A percentile compares a stretch with the other conserved stretches of the same genome.
Evolutionary conservation across 1,140 invertebrate genomes (phyloP).

Genomic region (Drosophila chauvacae): DNA sequence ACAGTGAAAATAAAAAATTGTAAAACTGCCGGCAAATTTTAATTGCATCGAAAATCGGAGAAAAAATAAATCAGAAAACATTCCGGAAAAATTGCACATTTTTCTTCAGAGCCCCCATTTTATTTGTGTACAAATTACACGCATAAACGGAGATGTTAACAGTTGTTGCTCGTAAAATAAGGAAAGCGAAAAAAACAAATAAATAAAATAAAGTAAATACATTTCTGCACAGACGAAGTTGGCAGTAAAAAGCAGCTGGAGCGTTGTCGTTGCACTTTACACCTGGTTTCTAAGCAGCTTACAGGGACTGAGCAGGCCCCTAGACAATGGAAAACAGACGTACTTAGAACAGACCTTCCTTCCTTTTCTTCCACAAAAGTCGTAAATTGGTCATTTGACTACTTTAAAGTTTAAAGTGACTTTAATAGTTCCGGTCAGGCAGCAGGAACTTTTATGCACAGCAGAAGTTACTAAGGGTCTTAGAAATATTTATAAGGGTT

Average conservation of each 20-base stretch:
- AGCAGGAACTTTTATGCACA: background rate
- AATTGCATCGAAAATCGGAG: conserved; percentile 30
- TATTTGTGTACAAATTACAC: conserved; percentile 46
- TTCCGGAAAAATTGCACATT: conserved; percentile 31
- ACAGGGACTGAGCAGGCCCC: conserved; percentile 6
- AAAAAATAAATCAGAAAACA: conserved; percentile 23
- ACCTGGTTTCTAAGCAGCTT: conserved; percentile 50
- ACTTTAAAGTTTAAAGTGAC: conserved; percentile 62
- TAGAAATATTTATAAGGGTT: background rate
- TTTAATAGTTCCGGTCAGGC: conserved; percentile 14
- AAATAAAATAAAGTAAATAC: conserved; percentile 29
- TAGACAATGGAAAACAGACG: conserved; percentile 15
- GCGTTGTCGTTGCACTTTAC: conserved; percentile 34
- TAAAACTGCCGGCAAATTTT: conserved; percentile 53
- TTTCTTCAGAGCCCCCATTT: conserved; percentile 8
- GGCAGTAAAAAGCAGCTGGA: conserved; percentile 24
- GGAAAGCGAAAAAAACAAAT: background rate
- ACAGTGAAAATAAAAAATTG: conserved; percentile 25
- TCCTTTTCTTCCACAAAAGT: conserved; percentile 8
- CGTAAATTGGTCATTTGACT: conserved; percentile 68
- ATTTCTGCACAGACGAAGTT: conserved; percentile 39
- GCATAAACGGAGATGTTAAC: conserved; percentile 39
- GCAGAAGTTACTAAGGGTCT: background rate
- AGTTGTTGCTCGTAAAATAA: conserved; percentile 49
- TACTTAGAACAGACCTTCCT: background rate